These are phyloP conservation scores for Heliconius ethilla DNA, from an alignment of 2,888 invertebrate genomes.

Conservation along the genomic window DNA sequence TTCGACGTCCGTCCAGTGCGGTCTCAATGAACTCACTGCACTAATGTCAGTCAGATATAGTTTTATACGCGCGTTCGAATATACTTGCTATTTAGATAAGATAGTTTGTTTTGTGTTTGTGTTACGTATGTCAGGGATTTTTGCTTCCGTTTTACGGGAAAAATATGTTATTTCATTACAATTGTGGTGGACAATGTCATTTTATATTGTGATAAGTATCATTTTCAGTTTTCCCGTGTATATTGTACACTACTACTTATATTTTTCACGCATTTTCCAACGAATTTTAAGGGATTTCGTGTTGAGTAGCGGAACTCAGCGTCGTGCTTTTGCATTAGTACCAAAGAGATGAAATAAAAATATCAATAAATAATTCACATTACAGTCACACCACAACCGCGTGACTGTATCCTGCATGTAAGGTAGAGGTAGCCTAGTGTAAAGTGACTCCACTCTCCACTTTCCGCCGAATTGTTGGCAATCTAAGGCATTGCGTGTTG, in stretches of 20 bases:
- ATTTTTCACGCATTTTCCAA: background rate
- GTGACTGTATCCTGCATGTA: no score
- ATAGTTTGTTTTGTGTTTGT: background rate
- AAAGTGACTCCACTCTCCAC: no score
- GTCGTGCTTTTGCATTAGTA: no score
- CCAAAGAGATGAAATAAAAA: no score
- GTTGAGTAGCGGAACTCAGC: no score
- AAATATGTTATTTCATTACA: background rate
- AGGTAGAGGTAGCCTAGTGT: no score
- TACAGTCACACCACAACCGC: no score
- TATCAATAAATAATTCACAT: no score
- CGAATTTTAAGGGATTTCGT: background rate
- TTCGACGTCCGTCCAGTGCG: conserved; percentile 11
- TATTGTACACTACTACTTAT: background rate
- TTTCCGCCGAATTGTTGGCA: no score
- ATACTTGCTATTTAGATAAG: background rate
- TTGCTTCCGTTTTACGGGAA: background rate
- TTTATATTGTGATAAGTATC: background rate
- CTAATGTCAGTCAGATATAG: background rate
- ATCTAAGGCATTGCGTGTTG: no score
- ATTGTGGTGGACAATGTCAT: background rate
- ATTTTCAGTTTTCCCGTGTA: background rate
- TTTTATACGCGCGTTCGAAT: background rate
- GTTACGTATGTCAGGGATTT: conserved; percentile 2
- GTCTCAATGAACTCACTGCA: conserved; percentile 20